phyloP scores from a whole-genome alignment of 2,888 invertebrate species.

The Steinernema scapterisci region DNA sequence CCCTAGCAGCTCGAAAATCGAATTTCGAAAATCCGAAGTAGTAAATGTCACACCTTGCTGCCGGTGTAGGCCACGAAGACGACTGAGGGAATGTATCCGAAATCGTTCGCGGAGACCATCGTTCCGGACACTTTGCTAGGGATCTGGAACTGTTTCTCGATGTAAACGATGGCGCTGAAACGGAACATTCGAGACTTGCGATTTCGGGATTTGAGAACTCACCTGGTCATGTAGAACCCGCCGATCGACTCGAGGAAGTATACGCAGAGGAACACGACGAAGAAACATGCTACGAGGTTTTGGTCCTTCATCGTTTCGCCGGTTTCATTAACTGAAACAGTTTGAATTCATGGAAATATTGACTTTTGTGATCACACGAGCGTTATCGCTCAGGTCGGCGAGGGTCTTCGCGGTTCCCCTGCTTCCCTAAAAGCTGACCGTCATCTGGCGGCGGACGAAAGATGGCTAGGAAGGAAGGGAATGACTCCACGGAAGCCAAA shows the following conservation, averaged over 20 bases:
- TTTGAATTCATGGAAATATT: not conserved
- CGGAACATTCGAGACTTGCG: not conserved
- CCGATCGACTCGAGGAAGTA: slow-evolving; percentile 68
- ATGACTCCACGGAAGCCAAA: no score
- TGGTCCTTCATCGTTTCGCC: slow-evolving; percentile 20
- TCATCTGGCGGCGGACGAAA: not conserved
- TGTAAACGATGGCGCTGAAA: slow-evolving; percentile 65
- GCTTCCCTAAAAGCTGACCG: no score
- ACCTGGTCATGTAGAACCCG: slow-evolving; percentile 67
- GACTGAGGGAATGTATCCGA: slow-evolving; percentile 65
- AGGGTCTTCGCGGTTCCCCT: no score
- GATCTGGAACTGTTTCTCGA: slow-evolving; percentile 67
- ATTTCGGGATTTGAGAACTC: not conserved
- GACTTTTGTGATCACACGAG: not conserved
- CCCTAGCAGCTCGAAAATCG: not conserved
- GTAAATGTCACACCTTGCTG: slow-evolving; percentile 51
- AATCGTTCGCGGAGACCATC: slow-evolving; percentile 67
- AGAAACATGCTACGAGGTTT: slow-evolving; percentile 42
- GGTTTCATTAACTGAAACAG: slow-evolving; percentile 1
- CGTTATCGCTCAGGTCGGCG: no score
- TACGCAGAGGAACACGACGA: slow-evolving; percentile 60
- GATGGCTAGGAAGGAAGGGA: not conserved
- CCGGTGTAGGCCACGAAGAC: slow-evolving; percentile 66
- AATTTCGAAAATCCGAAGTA: not conserved
- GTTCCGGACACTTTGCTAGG: slow-evolving; percentile 63